Evolutionary conservation across 1,140 invertebrate species (phyloP).

Genomic region (Acyrthosiphon pisum): DNA sequence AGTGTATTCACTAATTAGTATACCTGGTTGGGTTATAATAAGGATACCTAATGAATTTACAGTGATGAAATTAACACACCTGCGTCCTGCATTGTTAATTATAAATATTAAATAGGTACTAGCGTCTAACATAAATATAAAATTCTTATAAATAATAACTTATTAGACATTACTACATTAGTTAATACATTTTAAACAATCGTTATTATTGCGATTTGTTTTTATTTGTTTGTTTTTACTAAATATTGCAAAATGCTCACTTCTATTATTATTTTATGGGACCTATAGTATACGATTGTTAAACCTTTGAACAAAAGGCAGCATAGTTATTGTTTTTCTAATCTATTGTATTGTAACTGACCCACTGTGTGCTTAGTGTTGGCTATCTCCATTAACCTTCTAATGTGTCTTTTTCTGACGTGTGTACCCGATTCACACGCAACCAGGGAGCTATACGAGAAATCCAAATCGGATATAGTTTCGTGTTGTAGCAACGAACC

Average conservation of each 20-base stretch:
- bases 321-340: neutral
- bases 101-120: neutral
- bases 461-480: constrained; percentile 72
- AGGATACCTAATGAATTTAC: neutral
- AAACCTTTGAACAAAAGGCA: neutral
- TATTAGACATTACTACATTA: neutral
- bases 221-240: neutral
- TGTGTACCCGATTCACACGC: constrained; percentile 82
- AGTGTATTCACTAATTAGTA: no score
- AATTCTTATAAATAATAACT: neutral
- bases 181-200: neutral
- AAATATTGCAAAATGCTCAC: neutral
- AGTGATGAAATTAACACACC: neutral
- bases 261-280: neutral
- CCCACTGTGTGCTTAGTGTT: constrained; percentile 60
- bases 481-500: constrained; percentile 75
- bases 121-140: neutral
- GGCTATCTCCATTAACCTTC: constrained; percentile 72
- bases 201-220: no score
- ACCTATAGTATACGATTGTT: neutral
- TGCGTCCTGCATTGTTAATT: neutral
- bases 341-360: constrained; percentile 39
- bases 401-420: constrained; percentile 78
- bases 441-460: constrained; percentile 72
- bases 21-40: neutral